phyloP scores from a whole-genome alignment of 2,888 invertebrate species.

The Selenia dentaria region DNA sequence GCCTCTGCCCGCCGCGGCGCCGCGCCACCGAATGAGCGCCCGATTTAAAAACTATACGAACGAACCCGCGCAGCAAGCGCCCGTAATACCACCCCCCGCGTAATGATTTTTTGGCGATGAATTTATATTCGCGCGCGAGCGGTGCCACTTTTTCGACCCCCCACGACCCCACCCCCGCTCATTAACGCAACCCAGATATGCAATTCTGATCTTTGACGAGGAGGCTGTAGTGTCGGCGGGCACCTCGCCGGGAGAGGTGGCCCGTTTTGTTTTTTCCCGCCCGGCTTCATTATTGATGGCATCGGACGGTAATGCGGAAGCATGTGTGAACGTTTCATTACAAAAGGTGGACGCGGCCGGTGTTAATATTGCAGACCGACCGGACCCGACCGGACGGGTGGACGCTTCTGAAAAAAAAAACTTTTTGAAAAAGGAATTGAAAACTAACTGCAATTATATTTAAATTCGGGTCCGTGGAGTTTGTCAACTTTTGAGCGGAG shows the following conservation, averaged over 20 bases:
- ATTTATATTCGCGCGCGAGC: conserved; percentile 89
- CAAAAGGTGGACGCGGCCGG: conserved; percentile 83
- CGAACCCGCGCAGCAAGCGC: conserved; percentile 80
- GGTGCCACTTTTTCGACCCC: conserved; percentile 85
- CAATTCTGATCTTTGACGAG: conserved; percentile 87
- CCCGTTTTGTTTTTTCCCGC: conserved; percentile 84
- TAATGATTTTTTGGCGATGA: conserved; percentile 95
- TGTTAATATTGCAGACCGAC: conserved; percentile 83
- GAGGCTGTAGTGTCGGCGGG: conserved; percentile 85
- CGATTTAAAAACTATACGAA: conserved; percentile 84
- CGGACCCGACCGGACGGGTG: conserved; percentile 81
- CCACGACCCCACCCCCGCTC: conserved; percentile 78
- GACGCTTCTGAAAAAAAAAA: conserved; percentile 72
- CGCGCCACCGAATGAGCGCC: conserved; percentile 77
- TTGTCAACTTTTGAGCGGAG: conserved; percentile 41
- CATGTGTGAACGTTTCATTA: conserved; percentile 85
- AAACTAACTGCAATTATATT: conserved; percentile 56
- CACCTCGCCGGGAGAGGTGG: conserved; percentile 81
- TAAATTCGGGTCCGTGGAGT: conserved; percentile 42
- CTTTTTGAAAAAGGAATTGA: conserved; percentile 52
- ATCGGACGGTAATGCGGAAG: conserved; percentile 85
- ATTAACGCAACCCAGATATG: conserved; percentile 88
- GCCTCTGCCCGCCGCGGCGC: conserved; percentile 75
- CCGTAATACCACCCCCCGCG: conserved; percentile 90
- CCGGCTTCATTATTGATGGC: conserved; percentile 85